Base-by-base conservation (phyloP, 2,797 vertebrate genomes). In the Enteromius mattozi region DNA sequence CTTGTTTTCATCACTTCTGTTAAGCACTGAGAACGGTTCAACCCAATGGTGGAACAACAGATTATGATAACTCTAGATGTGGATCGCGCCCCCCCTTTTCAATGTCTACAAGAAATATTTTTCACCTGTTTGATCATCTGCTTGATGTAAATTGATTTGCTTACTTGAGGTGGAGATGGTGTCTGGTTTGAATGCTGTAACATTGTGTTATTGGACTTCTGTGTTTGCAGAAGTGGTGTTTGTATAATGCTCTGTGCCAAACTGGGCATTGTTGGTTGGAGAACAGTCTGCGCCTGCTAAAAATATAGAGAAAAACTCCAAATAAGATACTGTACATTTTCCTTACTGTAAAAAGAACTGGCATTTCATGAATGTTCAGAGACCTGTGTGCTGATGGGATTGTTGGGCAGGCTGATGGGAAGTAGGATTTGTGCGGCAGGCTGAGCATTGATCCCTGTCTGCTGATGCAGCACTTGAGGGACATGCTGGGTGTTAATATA, bases 81-180 rank as follows among this genome's bases (percentile, higher is more conserved):
- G 7, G 35, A 69, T 69, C 1, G 12, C 8, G 30, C 35, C 16
- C 33, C 16, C 8, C 21, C 65, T 37, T 27, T 27, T 68, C 3
- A 66, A 1, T 66, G 6, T 9, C 65, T 45, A 24, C n/a, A 24
- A 45, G 13, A 8, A 24, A 24, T 13, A 27, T 27, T 13, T 6
- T 65, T 65, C 14, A 33, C 63, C 3, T 16, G 1, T 65, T 49
- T 49, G 12, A 47, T 72, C n/a, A 78, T 42, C 59, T 12, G 2
- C 6, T 76, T 42, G 35, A 42, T 10, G 37, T 19, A 27, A 78
- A 61, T 27, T 2, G 8, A 21, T 78, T 17, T 51, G 47, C 95
- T 93, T 87, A 99, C 97, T 96, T 96, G 96, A 92, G 94, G 92
- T 89, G 93, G 87, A 80, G 94, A 94, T 74, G 93, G 95, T 51